Percentiles rank a stretch among this genome's conserved stretches.
Conservation (phyloP, 2,888 invertebrate species). For the Eupeodes luniger region DNA sequence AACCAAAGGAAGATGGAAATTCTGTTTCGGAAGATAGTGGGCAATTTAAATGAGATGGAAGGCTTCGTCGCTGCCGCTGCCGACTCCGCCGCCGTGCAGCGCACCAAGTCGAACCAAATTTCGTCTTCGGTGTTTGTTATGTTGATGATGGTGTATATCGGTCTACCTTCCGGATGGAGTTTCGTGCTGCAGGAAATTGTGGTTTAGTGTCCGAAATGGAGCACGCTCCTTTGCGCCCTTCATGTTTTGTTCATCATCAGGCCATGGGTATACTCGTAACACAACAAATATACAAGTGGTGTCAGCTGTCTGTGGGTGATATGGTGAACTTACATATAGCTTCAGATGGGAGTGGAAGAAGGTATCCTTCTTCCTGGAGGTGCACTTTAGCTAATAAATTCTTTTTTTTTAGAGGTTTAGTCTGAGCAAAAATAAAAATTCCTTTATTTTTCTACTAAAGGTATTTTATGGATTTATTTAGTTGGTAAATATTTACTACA, state of each 20-base stretch:
- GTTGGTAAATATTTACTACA: conserved; percentile 9
- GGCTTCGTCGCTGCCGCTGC: conserved; percentile 3
- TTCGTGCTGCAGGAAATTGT: conserved; percentile 76
- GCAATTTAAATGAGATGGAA: conserved; percentile 71
- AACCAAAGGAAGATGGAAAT: conserved; percentile 57
- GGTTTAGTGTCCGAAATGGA: conserved; percentile 75
- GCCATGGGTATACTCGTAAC: conserved; percentile 11
- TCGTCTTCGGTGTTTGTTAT: neutral
- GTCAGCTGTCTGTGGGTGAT: conserved; percentile 54
- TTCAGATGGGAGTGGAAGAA: conserved; percentile 34
- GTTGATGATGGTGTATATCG: conserved; percentile 8
- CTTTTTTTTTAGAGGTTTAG: neutral
- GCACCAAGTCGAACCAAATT: neutral
- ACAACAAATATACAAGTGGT: conserved; percentile 57
- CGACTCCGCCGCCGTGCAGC: no score
- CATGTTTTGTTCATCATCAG: no score
- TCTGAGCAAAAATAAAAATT: conserved; percentile 4
- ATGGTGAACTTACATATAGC: conserved; percentile 1
- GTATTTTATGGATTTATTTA: conserved; percentile 12
- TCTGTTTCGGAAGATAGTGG: conserved; percentile 74
- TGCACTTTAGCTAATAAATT: conserved; percentile 69
- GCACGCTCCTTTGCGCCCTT: conserved; percentile 50
- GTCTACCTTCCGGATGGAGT: conserved; percentile 71
- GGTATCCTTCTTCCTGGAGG: conserved; percentile 45
- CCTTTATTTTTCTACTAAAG: neutral